Conservation (phyloP, 2,888 invertebrate genomes). For the Caenorhabditis japonica region DNA sequence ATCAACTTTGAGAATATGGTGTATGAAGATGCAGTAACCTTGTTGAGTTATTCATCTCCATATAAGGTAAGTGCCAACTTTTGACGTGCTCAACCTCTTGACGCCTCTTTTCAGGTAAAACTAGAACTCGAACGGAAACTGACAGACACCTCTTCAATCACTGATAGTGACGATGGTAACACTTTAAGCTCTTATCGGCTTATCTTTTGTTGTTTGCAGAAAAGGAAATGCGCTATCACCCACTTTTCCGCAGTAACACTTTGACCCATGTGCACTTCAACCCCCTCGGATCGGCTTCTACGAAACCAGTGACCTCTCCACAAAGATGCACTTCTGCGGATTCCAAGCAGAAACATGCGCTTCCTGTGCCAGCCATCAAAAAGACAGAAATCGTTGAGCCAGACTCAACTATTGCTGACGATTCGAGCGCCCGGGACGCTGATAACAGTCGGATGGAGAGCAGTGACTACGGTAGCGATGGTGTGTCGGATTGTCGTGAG, state of each 20-base stretch:
- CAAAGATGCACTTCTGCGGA: conserved; percentile 54
- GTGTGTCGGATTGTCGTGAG: conserved; percentile 55
- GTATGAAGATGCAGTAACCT: conserved; percentile 89
- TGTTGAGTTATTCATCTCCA: conserved; percentile 90
- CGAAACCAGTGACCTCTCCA: conserved; percentile 27
- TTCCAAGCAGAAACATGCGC: conserved; percentile 57
- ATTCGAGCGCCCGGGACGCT: conserved; percentile 20
- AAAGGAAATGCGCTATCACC: conserved; percentile 61
- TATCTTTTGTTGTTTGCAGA: too few species aligned
- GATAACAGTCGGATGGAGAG: conserved; percentile 51
- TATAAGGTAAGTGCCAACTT: conserved; percentile 83
- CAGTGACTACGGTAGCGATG: conserved; percentile 60
- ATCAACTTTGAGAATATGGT: conserved; percentile 91
- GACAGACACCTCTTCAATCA: conserved; percentile 32
- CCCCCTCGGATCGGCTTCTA: conserved; percentile 38
- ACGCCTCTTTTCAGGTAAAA: conserved; percentile 53
- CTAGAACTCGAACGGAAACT: conserved; percentile 64
- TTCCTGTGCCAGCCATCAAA: conserved; percentile 33
- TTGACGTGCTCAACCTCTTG: conserved; percentile 19
- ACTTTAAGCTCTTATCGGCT: not conserved
- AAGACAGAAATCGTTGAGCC: conserved; percentile 25
- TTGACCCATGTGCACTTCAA: conserved; percentile 67
- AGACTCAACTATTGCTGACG: conserved; percentile 46
- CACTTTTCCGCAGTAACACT: conserved; percentile 67
- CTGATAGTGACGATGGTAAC: conserved; percentile 49